Percentiles rank a stretch among this genome's conserved stretches.
Evolutionary conservation across 1,140 invertebrate genomes (phyloP).

Genomic region (Apis florea): DNA sequence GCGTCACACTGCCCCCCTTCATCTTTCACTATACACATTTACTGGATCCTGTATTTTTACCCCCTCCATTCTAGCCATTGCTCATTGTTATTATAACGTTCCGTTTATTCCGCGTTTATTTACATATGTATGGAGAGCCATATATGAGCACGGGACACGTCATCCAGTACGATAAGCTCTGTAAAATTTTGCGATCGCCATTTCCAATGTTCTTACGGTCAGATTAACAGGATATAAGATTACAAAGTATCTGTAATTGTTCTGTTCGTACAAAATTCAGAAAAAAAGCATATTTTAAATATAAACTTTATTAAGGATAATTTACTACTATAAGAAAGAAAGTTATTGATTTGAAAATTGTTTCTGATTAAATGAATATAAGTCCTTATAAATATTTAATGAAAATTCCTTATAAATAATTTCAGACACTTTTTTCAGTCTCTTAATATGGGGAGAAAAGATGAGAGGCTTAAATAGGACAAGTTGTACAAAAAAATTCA

Average conservation of each 20-base stretch:
- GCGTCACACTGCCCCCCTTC: conserved; percentile 51
- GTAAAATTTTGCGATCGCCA: conserved; percentile 36
- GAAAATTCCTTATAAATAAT: no score
- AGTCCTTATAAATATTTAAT: background rate
- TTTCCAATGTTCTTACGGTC: conserved; percentile 5
- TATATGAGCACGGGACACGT: conserved; percentile 26
- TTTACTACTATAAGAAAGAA: no score
- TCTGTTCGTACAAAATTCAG: background rate
- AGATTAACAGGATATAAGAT: conserved; percentile 38
- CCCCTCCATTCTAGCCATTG: conserved; percentile 10
- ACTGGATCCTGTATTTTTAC: conserved; percentile 35
- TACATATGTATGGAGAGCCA: conserved; percentile 44
- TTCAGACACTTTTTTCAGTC: no score
- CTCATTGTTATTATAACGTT: conserved; percentile 51
- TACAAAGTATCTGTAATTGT: conserved; percentile 5
- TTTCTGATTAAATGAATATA: no score
- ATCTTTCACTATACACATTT: conserved; percentile 46
- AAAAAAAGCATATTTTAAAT: no score
- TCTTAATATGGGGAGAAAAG: no score
- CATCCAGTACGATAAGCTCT: conserved; percentile 37
- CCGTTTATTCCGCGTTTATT: conserved; percentile 45
- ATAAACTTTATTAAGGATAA: no score
- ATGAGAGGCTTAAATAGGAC: no score
- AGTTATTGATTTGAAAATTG: no score
- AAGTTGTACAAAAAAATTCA: no score